These are phyloP conservation scores for Goniozus legneri DNA, from an alignment of 1,140 invertebrate species.

Conservation along the genomic window DNA sequence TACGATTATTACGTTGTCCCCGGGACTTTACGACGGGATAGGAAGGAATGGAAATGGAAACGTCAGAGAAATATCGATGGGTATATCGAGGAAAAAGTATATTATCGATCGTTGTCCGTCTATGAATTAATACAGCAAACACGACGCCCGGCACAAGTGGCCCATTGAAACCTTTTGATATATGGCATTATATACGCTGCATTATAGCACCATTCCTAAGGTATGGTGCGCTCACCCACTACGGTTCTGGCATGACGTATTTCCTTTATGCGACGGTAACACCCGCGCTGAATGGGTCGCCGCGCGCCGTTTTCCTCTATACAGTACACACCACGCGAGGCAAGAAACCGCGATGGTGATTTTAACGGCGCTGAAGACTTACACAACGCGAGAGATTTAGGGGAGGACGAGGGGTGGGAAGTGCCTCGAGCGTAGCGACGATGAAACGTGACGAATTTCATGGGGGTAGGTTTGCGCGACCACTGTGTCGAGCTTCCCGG, in stretches of 20 bases:
- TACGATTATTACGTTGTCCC: too few relatives aligned
- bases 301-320: too few relatives aligned
- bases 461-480: too few relatives aligned
- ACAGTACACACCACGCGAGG: too few relatives aligned
- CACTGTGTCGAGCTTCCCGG: constrained; percentile 2
- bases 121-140: constrained; percentile 19
- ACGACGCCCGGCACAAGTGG: constrained; percentile 10
- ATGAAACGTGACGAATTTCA: too few relatives aligned
- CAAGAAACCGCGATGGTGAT: too few relatives aligned
- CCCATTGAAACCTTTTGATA: constrained; percentile 20
- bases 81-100: too few relatives aligned
- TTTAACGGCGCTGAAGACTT: not conserved
- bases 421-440: too few relatives aligned
- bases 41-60: not conserved
- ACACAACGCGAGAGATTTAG: not conserved
- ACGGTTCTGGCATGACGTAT: constrained; percentile 17
- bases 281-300: constrained; percentile 13
- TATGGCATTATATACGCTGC: constrained; percentile 13
- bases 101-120: constrained; percentile 12
- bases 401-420: too few relatives aligned
- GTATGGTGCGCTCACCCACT: constrained; percentile 7
- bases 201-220: constrained; percentile 20
- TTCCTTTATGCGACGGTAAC: constrained; percentile 20
- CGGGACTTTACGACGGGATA: too few relatives aligned
- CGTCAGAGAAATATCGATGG: too few relatives aligned